phyloP scores from a whole-genome alignment of 2,888 invertebrate species.

The Dryocosmus kuriphilus region DNA sequence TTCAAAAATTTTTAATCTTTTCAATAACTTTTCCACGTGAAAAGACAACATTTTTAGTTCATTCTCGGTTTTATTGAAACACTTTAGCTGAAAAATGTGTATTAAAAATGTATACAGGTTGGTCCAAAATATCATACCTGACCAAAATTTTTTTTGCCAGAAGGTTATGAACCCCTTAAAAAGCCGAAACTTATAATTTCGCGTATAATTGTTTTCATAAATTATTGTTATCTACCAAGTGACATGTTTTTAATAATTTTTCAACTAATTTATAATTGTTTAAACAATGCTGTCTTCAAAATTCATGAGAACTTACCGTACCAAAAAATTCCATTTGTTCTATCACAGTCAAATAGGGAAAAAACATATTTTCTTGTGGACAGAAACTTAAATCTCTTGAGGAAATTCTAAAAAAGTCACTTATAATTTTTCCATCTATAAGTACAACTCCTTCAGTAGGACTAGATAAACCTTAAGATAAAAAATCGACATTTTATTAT shows the following conservation, averaged over 20 bases:
- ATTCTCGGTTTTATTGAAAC: slow-evolving; percentile 71
- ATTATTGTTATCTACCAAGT: no score
- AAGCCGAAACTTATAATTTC: no score
- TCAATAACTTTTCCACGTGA: slow-evolving; percentile 79
- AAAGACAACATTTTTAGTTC: slow-evolving; percentile 73
- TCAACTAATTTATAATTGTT: no score
- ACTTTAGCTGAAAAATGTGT: slow-evolving; percentile 80
- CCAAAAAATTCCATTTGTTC: slow-evolving; percentile 91
- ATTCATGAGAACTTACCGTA: slow-evolving; percentile 79
- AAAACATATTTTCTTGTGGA: slow-evolving; percentile 91
- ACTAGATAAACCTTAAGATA: slow-evolving; percentile 80
- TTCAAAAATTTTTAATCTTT: slow-evolving; percentile 82
- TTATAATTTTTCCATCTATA: slow-evolving; percentile 85
- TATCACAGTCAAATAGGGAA: slow-evolving; percentile 87
- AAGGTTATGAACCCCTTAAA: no score
- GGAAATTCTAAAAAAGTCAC: slow-evolving; percentile 73
- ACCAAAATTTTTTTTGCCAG: no score
- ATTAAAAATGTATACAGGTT: not conserved
- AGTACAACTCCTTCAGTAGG: slow-evolving; percentile 84
- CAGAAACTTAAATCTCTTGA: slow-evolving; percentile 87
- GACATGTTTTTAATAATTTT: no score
- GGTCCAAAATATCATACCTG: no score
- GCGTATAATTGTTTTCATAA: no score
- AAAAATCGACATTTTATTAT: not conserved
- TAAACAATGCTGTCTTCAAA: no score